Conservation (phyloP, 2,888 invertebrate genomes). For the Spatulosminthurus flaviceps region DNA sequence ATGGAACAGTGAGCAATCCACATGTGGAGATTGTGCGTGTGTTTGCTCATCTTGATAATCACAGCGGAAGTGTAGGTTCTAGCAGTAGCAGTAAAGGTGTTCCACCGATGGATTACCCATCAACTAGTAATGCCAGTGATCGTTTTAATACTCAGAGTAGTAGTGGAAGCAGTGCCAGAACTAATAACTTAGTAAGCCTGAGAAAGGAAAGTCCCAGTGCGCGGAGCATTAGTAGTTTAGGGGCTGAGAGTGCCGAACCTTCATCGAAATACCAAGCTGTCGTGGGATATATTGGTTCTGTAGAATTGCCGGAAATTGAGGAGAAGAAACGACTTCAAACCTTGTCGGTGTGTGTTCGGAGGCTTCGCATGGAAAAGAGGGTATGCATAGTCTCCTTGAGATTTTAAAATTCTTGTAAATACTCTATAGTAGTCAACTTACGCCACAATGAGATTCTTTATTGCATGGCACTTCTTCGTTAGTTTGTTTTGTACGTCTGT, state of each 20-base stretch:
- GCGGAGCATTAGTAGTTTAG: conserved; percentile 49
- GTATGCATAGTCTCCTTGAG: conserved; percentile 65
- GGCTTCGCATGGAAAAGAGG: conserved; percentile 87
- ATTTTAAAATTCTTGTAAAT: too few species aligned
- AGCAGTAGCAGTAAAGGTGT: conserved; percentile 32
- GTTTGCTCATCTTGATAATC: conserved; percentile 57
- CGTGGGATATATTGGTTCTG: conserved; percentile 94
- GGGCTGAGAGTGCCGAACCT: conserved; percentile 33
- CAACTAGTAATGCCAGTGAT: conserved; percentile 50
- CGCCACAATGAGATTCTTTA: too few species aligned
- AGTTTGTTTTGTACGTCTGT: too few species aligned
- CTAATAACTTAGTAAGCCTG: conserved; percentile 46
- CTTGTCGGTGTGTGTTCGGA: conserved; percentile 80
- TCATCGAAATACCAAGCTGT: conserved; percentile 73
- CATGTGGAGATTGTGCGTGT: conserved; percentile 62
- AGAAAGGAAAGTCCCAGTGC: conserved; percentile 52
- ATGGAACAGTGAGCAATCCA: conserved; percentile 49
- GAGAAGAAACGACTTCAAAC: conserved; percentile 76
- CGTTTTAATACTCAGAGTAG: conserved; percentile 61
- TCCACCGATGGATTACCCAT: conserved; percentile 10
- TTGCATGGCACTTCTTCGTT: too few species aligned
- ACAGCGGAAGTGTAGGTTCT: conserved; percentile 28
- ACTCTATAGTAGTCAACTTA: too few species aligned
- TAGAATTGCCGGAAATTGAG: conserved; percentile 83
- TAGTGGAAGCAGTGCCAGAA: conserved; percentile 57